Conservation (phyloP, 2,797 vertebrate genomes). For the Caiman crocodilus region DNA sequence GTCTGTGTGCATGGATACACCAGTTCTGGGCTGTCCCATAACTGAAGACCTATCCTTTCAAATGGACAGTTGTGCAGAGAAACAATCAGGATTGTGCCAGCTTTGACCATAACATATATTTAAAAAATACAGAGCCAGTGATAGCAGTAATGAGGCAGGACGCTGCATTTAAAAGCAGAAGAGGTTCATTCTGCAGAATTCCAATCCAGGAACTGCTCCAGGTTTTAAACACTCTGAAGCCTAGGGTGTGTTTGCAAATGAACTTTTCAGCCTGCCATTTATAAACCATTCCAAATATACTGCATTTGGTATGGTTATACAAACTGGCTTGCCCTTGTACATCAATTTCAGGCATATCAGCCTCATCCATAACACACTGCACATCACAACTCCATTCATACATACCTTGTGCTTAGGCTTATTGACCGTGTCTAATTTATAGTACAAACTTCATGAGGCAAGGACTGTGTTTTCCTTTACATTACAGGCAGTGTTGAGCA, state of each 20-base stretch:
- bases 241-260: background rate
- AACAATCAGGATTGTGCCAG: background rate
- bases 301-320: background rate
- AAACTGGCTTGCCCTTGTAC: background rate
- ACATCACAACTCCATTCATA: background rate
- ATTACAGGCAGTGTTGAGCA: background rate
- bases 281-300: background rate
- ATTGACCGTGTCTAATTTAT: background rate
- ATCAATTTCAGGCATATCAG: background rate
- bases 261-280: background rate
- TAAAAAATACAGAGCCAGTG: background rate
- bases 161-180: background rate
- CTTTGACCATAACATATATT: background rate
- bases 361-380: background rate
- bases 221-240: background rate
- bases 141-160: background rate
- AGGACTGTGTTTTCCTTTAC: background rate
- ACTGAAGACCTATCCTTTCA: background rate
- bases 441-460: background rate
- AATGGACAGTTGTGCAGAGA: background rate
- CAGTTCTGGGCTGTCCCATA: background rate
- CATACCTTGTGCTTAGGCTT: accelerated
- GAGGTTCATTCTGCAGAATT: background rate
- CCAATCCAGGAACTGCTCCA: background rate
- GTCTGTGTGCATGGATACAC: background rate